phyloP scores from a whole-genome alignment of 2,113 vertebrate species.

The Cervus canadensis region DNA sequence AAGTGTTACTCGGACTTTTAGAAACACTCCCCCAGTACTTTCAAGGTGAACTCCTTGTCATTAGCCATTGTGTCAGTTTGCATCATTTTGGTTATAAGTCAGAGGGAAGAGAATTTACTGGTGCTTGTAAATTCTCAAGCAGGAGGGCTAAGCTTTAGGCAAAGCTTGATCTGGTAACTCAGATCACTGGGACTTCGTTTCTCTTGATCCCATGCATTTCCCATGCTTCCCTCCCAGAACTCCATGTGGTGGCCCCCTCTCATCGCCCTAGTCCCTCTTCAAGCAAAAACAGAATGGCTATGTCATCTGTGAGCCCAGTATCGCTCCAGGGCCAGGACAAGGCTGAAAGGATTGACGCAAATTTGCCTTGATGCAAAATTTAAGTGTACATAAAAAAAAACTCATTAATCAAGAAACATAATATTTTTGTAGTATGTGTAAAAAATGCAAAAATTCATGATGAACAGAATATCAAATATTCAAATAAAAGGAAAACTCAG shows the following conservation, averaged over 20 bases:
- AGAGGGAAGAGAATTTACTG: background rate
- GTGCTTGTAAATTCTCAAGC: background rate
- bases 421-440: background rate
- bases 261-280: background rate
- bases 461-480: background rate
- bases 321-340: background rate
- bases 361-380: background rate
- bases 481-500: background rate
- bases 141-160: background rate
- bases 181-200: background rate
- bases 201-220: background rate
- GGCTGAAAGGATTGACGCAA: background rate
- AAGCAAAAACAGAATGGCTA: background rate
- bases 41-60: background rate
- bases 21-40: background rate
- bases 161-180: background rate
- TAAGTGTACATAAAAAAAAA: background rate
- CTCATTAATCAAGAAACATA: background rate
- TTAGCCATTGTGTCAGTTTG: background rate
- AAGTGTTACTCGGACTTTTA: background rate
- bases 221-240: background rate
- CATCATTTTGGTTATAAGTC: background rate
- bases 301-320: background rate
- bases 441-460: background rate
- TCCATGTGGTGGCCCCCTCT: background rate